Evolutionary conservation across 1,140 invertebrate species (phyloP), one percentile per base, ranked within the genome.

Genomic region (Eriocheir sinensis): DNA sequence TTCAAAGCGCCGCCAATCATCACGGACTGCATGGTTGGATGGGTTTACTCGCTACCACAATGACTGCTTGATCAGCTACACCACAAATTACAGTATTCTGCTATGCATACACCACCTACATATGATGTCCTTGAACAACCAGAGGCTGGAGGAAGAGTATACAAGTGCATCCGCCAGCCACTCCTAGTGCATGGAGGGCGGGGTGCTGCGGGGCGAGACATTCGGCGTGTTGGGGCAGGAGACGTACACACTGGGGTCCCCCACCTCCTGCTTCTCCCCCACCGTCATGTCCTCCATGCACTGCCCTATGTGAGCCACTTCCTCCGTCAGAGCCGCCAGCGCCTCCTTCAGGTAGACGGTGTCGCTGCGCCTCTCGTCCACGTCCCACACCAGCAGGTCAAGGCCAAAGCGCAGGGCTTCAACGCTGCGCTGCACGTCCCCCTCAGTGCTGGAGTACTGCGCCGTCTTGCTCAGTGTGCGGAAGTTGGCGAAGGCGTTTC

Each of bases 401-500:
- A 96, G 83, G 41, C 95, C 95, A 72, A 95, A 96, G 40, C 94
- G 93, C 36, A 96, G 53, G 21, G 95, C 95, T 8, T 96, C 95
- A 6, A 96, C 48, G 79, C 95, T 95, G 36, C 92, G 89, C 21
- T 95, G 89, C n/a, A 95, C 89, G 41, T 96, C 94, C 30, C 94
- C 91, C 27, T 96, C 95, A 27, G 91, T 93, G 30, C 93, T 93
- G 21, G 92, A 91, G 27, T 91, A 93, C 30, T 96, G 95, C 2
- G 95, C 93, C 21, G 95, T 60, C 30, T 96, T 93, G 83, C 95
- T 96, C 30, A 96, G 72, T 0, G 92, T 92, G 8, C 95, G 53
- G 48, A 96, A 96, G n/a, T 96, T 95, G 21, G 95, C 94, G 80
- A 96, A 96, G n/a, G 95, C 95, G 83, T 95, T 95, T 17, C 93